Evolutionary conservation across 2,888 invertebrate species (phyloP), one percentile per base, ranked within the genome.

Genomic region (Lapara coniferarum): DNA sequence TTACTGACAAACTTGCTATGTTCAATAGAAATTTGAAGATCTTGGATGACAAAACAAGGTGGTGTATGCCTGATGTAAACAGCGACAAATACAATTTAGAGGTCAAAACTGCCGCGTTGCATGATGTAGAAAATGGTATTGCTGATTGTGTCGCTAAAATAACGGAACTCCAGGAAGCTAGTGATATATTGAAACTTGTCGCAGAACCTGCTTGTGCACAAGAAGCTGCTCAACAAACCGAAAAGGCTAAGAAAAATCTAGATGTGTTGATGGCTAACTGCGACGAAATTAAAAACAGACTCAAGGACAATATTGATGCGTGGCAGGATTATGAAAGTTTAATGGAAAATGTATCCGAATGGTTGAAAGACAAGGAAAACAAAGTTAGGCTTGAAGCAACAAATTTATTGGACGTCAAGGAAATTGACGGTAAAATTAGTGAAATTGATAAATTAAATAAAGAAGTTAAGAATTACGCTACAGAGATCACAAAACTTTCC

Each of bases 51-150:
- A 98, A 98, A 88, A 96, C 98, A 0, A 95, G 96, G 14, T 98
- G 98, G 98, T 99, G 98, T 85, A 95, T 96, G 81, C 97, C 98
- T 0, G 98, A 98, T 83, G 95, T 96, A 0, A 96, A 96, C 51
- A 98, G 97, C 81, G 98, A 99, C 83, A 97, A 97, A 85, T 98
- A 98, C 85, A 98, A 98, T 84, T 94, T 98, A 46, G 98, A 98
- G 93, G 97, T 98, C 0, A 99, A 99, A 90, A 95, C 97, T 79
- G 96, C 97, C 0, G 96, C 97, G 0, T 86, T 98, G 52, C 92
- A 94, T 71, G 98, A 98, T 73, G 96, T 97, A 2, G 95, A 96
- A 84, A 95, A 94, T 73, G 96, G 96, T 30, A 95, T 97, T 55
- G 89, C 92, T 30, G 97, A 97, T 77, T 97, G 97, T 80, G 95